Conservation (phyloP, 2,888 invertebrate species). For the Ennomos erosarius region DNA sequence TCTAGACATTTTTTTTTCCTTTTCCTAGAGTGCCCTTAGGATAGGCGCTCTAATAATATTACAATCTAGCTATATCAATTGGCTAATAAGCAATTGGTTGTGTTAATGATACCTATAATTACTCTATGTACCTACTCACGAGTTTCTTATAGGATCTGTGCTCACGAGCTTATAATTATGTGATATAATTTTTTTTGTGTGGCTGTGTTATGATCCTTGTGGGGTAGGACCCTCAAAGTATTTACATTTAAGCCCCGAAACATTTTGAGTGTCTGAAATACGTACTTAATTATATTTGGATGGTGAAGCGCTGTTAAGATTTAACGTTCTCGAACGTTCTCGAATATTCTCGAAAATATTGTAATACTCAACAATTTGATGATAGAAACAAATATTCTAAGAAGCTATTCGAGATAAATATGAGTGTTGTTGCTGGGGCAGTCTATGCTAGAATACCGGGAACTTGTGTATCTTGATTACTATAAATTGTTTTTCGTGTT, state of each 20-base stretch:
- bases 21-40: too few relatives aligned
- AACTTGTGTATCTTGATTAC: not conserved
- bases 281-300: slow-evolving; percentile 39
- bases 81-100: too few relatives aligned
- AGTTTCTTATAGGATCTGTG: too few relatives aligned
- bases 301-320: slow-evolving; percentile 29
- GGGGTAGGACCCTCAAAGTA: slow-evolving; percentile 23
- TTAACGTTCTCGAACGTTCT: slow-evolving; percentile 21
- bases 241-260: slow-evolving; percentile 32
- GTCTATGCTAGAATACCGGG: not conserved
- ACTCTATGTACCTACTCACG: too few relatives aligned
- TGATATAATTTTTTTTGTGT: too few relatives aligned
- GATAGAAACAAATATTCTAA: not conserved
- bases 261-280: slow-evolving; percentile 28
- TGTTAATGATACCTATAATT: too few relatives aligned
- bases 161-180: too few relatives aligned
- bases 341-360: slow-evolving; percentile 10
- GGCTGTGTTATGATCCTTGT: not conserved
- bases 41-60: too few relatives aligned
- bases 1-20: too few relatives aligned
- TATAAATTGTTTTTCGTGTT: too few relatives aligned
- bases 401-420: not conserved
- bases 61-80: too few relatives aligned
- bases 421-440: not conserved
- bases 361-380: slow-evolving; percentile 11